Evolutionary conservation across 2,888 invertebrate species (phyloP).

Genomic region (Troilus luridus): DNA sequence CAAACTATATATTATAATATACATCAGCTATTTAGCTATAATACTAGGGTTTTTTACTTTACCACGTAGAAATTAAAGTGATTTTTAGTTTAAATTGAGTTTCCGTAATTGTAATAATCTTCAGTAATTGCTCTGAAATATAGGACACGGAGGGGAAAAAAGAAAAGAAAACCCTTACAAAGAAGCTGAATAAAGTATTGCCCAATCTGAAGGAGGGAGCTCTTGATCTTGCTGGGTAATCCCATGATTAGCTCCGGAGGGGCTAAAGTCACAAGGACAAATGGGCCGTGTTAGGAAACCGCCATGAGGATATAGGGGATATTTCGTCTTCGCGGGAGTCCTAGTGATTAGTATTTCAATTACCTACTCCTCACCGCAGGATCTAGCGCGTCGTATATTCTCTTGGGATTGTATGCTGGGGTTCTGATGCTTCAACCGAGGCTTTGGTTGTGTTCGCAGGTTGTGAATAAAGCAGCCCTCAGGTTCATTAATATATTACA

Average conservation of each 20-base stretch:
- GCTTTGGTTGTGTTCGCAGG: not conserved
- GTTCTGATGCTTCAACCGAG: not conserved
- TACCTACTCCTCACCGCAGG: slow-evolving; percentile 27
- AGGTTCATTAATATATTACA: not conserved
- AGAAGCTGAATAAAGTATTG: slow-evolving; percentile 18
- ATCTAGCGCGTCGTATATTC: not conserved
- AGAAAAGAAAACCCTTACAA: not conserved
- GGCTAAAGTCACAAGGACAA: slow-evolving; percentile 24
- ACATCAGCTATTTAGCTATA: too few relatives aligned
- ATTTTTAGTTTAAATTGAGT: not conserved
- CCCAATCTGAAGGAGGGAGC: slow-evolving; percentile 25
- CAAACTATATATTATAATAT: too few relatives aligned
- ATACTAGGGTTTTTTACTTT: not conserved
- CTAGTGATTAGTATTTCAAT: slow-evolving; percentile 25
- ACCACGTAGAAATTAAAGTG: not conserved
- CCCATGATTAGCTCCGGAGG: slow-evolving; percentile 10
- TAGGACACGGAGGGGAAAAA: not conserved
- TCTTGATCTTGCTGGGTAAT: slow-evolving; percentile 19
- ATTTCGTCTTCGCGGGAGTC: not conserved
- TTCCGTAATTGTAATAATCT: not conserved
- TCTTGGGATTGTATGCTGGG: not conserved
- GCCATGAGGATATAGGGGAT: not conserved
- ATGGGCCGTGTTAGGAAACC: slow-evolving; percentile 29
- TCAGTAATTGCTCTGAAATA: not conserved
- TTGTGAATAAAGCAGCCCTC: not conserved